Base-by-base conservation (phyloP, 2,113 vertebrate species). In the Odocoileus virginianus region DNA sequence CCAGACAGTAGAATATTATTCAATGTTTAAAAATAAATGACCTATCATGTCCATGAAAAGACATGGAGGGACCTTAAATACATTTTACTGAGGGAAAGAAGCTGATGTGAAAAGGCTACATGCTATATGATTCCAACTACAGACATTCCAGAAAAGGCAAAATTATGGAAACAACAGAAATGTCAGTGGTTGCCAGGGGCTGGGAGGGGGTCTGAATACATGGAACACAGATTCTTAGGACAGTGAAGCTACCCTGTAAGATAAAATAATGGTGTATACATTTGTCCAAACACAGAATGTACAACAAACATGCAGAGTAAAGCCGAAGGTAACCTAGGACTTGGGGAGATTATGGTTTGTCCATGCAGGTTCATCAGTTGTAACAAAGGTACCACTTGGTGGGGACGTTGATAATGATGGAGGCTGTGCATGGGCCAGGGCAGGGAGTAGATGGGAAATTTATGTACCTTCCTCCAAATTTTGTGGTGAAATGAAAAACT, bases 371-470 rank as follows among this genome's bases (percentile, higher is more conserved):
- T 50, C 52, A 2, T 15, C 28, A 9, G 15, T 19, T 27, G 36
- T 55, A 36, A 85, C 28, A 14, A 23, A 11, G 11, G 50, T 47
- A 12, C 64, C 52, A 15, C 25, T 43, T 76, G 30, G 13, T 3
- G 40, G 47, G 36, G 36, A 12, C 7, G 52, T 2, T 47, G 54
- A 43, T 19, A 4, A 12, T 21, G 21, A 33, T 12, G 40, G 40
- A 47, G 15, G 36, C 30, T 16, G 7, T 50, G 64, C 30, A 4
- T 2, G 61, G 3, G 21, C 2, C 5, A 15, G 9, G 6, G 2
- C 7, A 7, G 21, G 52, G 21, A 11, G 15, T 1, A 2, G 5
- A 6, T 3, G 6, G 82, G 36, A 21, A 12, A 57, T 7, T 17
- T 27, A 19, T 1, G 8, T 1, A 30, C 16, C 25, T 58, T 33